Base-by-base conservation (phyloP, 2,888 invertebrate genomes). In the Tridacna crocea region DNA sequence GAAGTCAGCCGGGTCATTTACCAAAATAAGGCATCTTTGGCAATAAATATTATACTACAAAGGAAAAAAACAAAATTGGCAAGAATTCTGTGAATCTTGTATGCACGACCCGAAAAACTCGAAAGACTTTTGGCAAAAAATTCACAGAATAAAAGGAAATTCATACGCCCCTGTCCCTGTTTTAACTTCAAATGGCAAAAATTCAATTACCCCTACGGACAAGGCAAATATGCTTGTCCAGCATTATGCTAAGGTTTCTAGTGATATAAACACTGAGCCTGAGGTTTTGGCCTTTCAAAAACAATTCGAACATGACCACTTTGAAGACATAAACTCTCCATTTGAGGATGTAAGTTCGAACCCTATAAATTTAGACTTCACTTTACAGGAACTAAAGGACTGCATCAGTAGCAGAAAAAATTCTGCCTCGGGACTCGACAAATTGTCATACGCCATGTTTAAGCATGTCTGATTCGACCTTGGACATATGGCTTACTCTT, bases 51-150 rank as follows among this genome's bases (percentile, higher is more conserved):
- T 19, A 68, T 26, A 66, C 46, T 46, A 46, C 6, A 27, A 27
- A 36, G 55, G 0, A 68, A 58, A 17, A 24, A 66, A 66, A 68
- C 15, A 48, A 51, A 24, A 75, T 26, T 75, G 75, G 75, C 17
- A 24, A 66, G 51, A 66, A 75, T 75, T 75, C 55, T 66, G 75
- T 55, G 65, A 65, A 47, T 46, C 48, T 48, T 47, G 47, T 10
- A 24, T 48, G 3, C 12, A 26, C 26, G 47, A 48, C 48, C 61
- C 46, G 36, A 65, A 48, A 58, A 75, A 19, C 55, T n/a, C 47
- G 1, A 66, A 19, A 51, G 61, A 36, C 11, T 75, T 75, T 66
- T 75, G 65, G 75, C 24, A 75, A 19, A 75, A 75, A 75, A 75
- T 66, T 51, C 48, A 36, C 75, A 75, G 51, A 48, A 75, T 66